Percentiles rank a stretch among this genome's conserved stretches.
These are phyloP conservation scores for Lathronympha strigana DNA, from an alignment of 2,888 invertebrate species.

Conservation along the genomic window DNA sequence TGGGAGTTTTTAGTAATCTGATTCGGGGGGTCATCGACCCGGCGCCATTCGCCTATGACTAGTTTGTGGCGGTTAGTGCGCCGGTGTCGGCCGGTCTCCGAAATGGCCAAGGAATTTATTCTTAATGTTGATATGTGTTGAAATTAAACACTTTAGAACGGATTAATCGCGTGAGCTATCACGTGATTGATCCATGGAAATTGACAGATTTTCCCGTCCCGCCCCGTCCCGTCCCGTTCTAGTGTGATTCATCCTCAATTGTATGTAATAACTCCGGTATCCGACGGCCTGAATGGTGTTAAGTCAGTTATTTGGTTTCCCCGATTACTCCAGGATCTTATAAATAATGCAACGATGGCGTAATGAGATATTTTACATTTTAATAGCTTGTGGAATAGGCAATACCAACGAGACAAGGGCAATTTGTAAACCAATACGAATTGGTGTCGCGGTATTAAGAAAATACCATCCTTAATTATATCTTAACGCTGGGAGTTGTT, in stretches of 20 bases:
- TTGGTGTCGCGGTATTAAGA: not conserved
- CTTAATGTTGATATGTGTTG: no score
- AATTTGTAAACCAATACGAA: not conserved
- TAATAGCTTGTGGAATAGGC: slow-evolving; percentile 4
- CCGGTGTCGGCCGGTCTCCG: not conserved
- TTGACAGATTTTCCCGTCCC: no score
- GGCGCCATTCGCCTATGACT: slow-evolving; percentile 34
- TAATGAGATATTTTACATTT: not conserved
- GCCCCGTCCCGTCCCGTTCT: no score
- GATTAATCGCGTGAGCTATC: no score
- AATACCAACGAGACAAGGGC: not conserved
- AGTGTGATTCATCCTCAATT: no score
- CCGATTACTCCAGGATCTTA: not conserved
- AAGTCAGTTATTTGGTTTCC: not conserved
- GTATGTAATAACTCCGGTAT: no score
- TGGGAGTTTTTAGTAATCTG: slow-evolving; percentile 46
- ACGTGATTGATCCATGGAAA: no score
- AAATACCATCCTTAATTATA: not conserved
- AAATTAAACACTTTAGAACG: no score
- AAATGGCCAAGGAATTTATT: slow-evolving; percentile 7
- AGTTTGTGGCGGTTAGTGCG: slow-evolving; percentile 2
- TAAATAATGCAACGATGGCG: slow-evolving; percentile 2
- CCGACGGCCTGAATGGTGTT: no score
- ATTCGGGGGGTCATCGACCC: slow-evolving; percentile 50
- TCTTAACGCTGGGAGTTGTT: no score